phyloP scores from a whole-genome alignment of 2,888 invertebrate genomes.

The Noctua janthe region DNA sequence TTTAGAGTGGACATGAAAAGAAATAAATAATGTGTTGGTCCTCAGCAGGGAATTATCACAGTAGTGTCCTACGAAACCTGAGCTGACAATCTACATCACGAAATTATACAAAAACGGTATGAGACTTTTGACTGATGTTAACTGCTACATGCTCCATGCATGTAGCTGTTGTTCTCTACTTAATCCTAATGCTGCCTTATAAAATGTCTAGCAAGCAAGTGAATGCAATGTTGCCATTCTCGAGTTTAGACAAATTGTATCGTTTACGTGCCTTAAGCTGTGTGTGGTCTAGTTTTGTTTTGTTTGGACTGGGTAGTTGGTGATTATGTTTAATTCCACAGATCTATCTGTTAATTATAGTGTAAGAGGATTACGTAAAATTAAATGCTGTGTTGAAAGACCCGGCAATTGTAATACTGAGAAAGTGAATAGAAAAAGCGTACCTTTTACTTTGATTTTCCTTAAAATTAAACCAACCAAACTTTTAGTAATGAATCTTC shows the following conservation, averaged over 20 bases:
- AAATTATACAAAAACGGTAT: neutral
- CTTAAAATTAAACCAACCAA: neutral
- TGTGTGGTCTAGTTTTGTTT: constrained; percentile 17
- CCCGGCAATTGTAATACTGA: neutral
- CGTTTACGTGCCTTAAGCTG: neutral
- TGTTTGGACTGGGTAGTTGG: neutral
- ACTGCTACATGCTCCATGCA: neutral
- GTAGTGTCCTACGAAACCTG: neutral
- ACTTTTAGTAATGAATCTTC: neutral
- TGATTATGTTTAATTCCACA: constrained; percentile 1
- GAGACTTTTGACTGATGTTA: neutral
- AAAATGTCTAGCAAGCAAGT: neutral
- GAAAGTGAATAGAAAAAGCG: neutral
- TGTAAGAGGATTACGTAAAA: constrained; percentile 14
- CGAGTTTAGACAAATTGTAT: constrained; percentile 2
- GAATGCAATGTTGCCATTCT: constrained; percentile 2
- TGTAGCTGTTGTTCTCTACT: neutral
- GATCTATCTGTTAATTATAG: neutral
- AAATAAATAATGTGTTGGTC: no score
- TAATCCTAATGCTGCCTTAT: neutral
- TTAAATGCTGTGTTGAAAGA: neutral
- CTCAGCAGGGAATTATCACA: no score
- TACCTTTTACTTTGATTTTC: neutral
- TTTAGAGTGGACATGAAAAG: no score
- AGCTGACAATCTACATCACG: neutral